These are phyloP conservation scores for Pachyseris speciosa DNA, from an alignment of 64 coral and sea anemone species.

Conservation along the genomic window DNA sequence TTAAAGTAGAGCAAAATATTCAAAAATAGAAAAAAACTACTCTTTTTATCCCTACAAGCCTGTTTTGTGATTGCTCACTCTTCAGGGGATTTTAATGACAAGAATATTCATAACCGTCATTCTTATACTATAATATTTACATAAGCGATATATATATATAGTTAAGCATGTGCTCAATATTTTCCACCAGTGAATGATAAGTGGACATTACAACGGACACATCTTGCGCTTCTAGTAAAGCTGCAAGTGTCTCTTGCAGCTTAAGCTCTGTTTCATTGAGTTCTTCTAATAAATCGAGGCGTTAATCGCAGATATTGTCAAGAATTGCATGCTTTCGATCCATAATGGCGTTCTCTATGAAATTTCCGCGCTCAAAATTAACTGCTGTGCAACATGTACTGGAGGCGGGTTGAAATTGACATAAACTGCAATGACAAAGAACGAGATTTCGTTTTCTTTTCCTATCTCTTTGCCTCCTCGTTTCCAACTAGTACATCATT, in stretches of 20 bases:
- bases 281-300: not conserved
- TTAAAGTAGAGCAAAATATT: too few relatives aligned
- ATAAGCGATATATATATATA: not conserved
- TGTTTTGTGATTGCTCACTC: too few relatives aligned
- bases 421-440: not conserved
- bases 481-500: too few relatives aligned
- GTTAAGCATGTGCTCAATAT: not conserved
- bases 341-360: not conserved
- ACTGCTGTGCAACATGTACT: not conserved
- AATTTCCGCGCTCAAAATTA: not conserved
- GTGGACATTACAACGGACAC: not conserved
- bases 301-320: not conserved
- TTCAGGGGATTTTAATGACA: too few relatives aligned
- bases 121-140: not conserved
- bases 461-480: too few relatives aligned
- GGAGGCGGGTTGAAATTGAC: not conserved
- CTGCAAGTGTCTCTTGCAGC: not conserved
- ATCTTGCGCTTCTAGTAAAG: not conserved
- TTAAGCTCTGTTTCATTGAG: not conserved
- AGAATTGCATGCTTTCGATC: not conserved
- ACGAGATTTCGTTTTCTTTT: too few relatives aligned
- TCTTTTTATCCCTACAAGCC: too few relatives aligned
- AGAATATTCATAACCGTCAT: not conserved
- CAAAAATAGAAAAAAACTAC: too few relatives aligned
- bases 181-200: conserved; percentile 11